phyloP scores from a whole-genome alignment of 2,113 vertebrate genomes.

The Amblyopsis rosae region DNA sequence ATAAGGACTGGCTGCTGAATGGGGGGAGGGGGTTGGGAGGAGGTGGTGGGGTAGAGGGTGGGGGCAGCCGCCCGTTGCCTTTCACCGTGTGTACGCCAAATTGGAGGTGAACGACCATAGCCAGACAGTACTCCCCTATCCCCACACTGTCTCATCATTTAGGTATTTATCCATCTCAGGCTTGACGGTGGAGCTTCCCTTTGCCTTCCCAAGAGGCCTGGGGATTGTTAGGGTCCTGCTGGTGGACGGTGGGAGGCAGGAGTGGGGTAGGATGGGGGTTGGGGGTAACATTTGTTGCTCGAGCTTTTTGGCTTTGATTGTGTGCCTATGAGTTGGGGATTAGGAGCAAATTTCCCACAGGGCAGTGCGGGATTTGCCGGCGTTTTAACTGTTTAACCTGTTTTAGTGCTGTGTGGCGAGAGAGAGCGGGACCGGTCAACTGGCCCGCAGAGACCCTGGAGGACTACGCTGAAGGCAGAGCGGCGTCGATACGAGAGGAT shows the following conservation, averaged over 20 bases:
- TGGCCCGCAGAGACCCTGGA: constrained; percentile 85
- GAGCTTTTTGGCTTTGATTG: constrained; percentile 99
- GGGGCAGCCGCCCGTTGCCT: constrained; percentile 88
- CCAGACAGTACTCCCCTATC: constrained; percentile 93
- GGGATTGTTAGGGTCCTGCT: constrained; percentile 83
- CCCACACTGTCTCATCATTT: constrained; percentile 99
- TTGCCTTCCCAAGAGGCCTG: constrained; percentile 89
- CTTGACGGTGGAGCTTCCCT: constrained; percentile 92
- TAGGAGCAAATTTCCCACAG: constrained; percentile 99
- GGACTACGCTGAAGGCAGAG: constrained; percentile 84
- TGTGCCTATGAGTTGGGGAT: constrained; percentile 99
- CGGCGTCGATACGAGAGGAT: constrained; percentile 74
- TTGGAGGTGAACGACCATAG: constrained; percentile 98
- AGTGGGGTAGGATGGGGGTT: constrained; percentile 14
- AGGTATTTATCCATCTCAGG: constrained; percentile 99
- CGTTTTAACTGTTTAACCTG: constrained; percentile 99
- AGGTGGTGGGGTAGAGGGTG: no score
- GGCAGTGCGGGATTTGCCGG: constrained; percentile 98
- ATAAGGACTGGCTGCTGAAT: constrained; percentile 97
- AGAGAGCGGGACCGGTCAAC: constrained; percentile 90
- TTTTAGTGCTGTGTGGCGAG: constrained; percentile 85
- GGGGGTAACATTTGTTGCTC: constrained; percentile 99
- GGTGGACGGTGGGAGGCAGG: constrained; percentile 74
- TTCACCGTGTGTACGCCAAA: constrained; percentile 95
- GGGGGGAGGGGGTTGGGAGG: constrained; percentile 76